Evolutionary conservation across 2,888 invertebrate genomes (phyloP), one percentile per base, ranked within the genome.

Genomic region (Hecatera dysodea): DNA sequence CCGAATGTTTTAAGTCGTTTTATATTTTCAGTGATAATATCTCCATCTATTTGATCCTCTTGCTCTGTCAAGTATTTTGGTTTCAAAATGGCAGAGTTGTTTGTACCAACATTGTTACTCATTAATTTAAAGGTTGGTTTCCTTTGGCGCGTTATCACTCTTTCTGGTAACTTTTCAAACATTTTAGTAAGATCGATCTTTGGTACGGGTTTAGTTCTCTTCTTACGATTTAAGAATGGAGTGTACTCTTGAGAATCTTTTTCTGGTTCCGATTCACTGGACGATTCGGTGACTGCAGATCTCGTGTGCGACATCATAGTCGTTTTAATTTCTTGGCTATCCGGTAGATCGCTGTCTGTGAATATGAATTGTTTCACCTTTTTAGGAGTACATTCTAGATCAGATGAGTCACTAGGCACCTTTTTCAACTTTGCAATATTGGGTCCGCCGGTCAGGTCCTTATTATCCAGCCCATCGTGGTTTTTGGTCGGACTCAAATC

Each of bases 311-410:
- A 69, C 27, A 89, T 82, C 7, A 93, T 87, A 80, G 85, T 89
- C 12, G 85, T 90, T 85, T 93, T 93, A 57, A 95, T 95, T 89
- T 96, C 94, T 86, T 94, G 94, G 72, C 94, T 95, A 62, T 90
- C 88, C 1, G 94, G 95, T 66, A 95, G 87, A 70, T 94, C 93
- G 0, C 88, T 90, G 33, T 90, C 88, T 75, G 92, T 89, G 56
- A 93, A 89, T 68, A 88, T 87, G 12, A 89, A 81, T 3, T 88
- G 80, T 22, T 85, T 83, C n/a, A 86, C 72, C 85, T 94, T 95
- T 84, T 90, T 92, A 0, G 94, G 93, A 17, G 93, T 93, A 15
- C 67, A 63, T 76, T 94, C 93, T 17, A 86, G 24, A 77, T 94
- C 94, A 1, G 93, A 93, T n/a, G 87, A 82, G 72, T 93, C 93